Percentiles rank a stretch among this genome's conserved stretches.
Evolutionary conservation across 2,797 vertebrate genomes (phyloP).

Genomic region (Odontamblyopus rebecca): DNA sequence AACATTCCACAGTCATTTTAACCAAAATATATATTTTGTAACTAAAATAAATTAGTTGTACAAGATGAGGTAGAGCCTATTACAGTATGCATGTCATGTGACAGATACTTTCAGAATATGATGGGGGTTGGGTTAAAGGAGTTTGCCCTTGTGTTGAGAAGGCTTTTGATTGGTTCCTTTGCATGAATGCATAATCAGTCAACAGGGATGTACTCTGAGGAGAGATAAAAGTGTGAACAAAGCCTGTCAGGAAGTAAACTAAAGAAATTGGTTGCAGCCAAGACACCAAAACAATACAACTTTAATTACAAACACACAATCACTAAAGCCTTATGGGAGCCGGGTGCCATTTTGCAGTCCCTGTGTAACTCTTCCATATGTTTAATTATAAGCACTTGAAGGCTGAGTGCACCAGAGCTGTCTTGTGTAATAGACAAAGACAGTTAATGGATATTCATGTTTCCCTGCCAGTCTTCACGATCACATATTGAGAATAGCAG

Average conservation of each 20-base stretch:
- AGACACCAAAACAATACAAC: slow-evolving; percentile 17
- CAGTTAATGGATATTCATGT: slow-evolving; percentile 35
- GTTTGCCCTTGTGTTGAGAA: slow-evolving; percentile 5
- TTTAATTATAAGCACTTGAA: slow-evolving; percentile 11
- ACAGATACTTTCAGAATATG: slow-evolving; percentile 11
- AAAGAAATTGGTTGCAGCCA: slow-evolving; percentile 15
- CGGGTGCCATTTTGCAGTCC: slow-evolving; percentile 5
- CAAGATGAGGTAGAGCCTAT: neutral
- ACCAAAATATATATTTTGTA: neutral
- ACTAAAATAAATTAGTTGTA: neutral
- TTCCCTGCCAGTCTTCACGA: slow-evolving; percentile 22
- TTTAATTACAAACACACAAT: slow-evolving; percentile 14
- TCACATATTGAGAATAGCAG: slow-evolving; percentile 47
- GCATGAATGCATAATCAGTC: slow-evolving; percentile 31
- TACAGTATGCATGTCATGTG: neutral
- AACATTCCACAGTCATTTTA: neutral
- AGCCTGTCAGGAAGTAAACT: slow-evolving; percentile 29
- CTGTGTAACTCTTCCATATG: neutral
- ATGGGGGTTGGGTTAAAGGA: slow-evolving; percentile 9
- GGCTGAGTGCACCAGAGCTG: slow-evolving; percentile 9
- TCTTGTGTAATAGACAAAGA: slow-evolving; percentile 18
- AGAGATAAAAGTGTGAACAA: neutral
- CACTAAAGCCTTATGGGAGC: slow-evolving; percentile 8
- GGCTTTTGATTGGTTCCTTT: slow-evolving; percentile 30
- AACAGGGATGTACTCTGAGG: slow-evolving; percentile 20